Percentiles rank a stretch among this genome's conserved stretches.
These are phyloP conservation scores for Cercopithecus mona DNA, from an alignment of 2,113 vertebrate genomes.

Conservation along the genomic window DNA sequence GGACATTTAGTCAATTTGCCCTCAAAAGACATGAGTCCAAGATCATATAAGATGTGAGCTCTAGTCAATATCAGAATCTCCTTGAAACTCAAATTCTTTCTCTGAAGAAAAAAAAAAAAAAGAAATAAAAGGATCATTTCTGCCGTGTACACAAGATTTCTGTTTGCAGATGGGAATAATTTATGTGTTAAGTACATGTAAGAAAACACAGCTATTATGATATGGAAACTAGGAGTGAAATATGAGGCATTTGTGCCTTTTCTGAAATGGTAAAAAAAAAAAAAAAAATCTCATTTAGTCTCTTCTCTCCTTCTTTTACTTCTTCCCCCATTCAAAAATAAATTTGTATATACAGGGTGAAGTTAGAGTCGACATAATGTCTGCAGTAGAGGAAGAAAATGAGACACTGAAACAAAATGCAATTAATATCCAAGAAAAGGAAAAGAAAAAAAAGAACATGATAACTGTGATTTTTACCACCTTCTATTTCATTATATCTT, in stretches of 20 bases:
- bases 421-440: background rate
- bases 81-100: background rate
- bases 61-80: background rate
- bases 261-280: background rate
- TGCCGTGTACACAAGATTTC: background rate
- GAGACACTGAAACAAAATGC: background rate
- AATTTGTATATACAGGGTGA: background rate
- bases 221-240: background rate
- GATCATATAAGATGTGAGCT: background rate
- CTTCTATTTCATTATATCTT: background rate
- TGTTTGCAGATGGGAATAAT: background rate
- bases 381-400: background rate
- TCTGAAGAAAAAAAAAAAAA: background rate
- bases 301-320: background rate
- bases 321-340: background rate
- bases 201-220: background rate
- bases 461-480: background rate
- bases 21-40: background rate
- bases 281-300: background rate
- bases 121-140: background rate
- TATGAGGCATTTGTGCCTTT: background rate
- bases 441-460: background rate
- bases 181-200: background rate
- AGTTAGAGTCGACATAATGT: background rate
- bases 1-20: background rate